Evolutionary conservation across 2,113 vertebrate genomes (phyloP), one percentile per base, ranked within the genome.

Genomic region (Dendropsophus ebraccatus): DNA sequence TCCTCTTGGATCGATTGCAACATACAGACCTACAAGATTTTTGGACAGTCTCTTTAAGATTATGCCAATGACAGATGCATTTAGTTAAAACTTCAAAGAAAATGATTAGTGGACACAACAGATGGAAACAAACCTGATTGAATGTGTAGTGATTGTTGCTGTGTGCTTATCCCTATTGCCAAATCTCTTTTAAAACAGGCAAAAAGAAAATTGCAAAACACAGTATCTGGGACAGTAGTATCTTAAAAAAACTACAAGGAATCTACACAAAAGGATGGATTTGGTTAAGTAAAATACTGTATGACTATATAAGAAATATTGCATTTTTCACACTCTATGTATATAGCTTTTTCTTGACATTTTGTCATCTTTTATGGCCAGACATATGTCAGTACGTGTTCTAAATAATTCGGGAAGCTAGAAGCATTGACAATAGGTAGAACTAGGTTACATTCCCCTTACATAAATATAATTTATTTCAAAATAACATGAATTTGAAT

Each of bases 1-100:
- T 84, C 32, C 32, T 49, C 4, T 25, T 84, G 54, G 37, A 84
- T 54, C 13, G 32, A 75, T 58, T 75, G 14, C 35, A 75, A 52
- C 23, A 75, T 62, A 37, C 56, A 81, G 56, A 47, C 32, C 58
- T 62, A 45, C 78, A 81, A 1, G 58, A 58, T 60, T 49, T 84
- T 62, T 75, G 82, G 52, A 84, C 23, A 62, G n/a, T 60, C 37
- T 62, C 37, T 75, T 62, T 2, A 75, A 75, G 52, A 84, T 28
- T 41, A 45, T 74, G 30, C 30, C 16, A 14, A 74, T 56, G 80
- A 69, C 62, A 82, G 45, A 70, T 82, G 62, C 62, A 82, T 70
- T 82, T 30, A 82, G 41, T 32, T 82, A 69, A 69, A 81, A 67
- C 79, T 81, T 65, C 79, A 67, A 81, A 67, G 60, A 49, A 65